Percentiles rank a stretch among this genome's conserved stretches.
Evolutionary conservation across 2,888 invertebrate species (phyloP).

Genomic region (Litoditis marina): DNA sequence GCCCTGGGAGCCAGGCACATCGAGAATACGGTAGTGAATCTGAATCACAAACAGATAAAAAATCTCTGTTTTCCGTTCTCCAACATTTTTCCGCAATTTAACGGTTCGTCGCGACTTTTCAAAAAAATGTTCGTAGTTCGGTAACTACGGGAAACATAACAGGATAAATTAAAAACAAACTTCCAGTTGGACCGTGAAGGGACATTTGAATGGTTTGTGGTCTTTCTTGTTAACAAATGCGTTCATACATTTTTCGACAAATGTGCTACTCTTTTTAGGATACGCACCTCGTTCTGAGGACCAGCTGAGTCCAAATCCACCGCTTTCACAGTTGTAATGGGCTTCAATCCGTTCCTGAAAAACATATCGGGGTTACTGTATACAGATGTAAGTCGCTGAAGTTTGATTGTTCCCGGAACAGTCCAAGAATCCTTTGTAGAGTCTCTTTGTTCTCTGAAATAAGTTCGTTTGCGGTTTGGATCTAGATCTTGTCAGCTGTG

Average conservation of each 20-base stretch:
- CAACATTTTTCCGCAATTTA: not conserved
- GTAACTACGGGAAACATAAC: no score
- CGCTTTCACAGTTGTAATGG: constrained; percentile 52
- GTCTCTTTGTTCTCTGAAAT: no score
- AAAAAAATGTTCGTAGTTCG: not conserved
- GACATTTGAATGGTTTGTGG: no score
- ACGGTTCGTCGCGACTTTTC: not conserved
- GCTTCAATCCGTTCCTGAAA: constrained; percentile 32
- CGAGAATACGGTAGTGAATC: constrained; percentile 56
- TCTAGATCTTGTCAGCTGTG: no score
- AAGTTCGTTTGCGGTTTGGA: no score
- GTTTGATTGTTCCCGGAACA: no score
- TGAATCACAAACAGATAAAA: constrained; percentile 14
- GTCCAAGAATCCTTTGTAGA: no score
- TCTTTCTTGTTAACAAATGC: no score
- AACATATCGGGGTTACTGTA: not conserved
- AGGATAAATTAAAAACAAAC: no score
- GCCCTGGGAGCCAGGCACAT: constrained; percentile 34
- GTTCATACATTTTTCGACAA: no score
- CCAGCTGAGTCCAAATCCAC: constrained; percentile 53
- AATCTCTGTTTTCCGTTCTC: not conserved
- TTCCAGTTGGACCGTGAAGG: no score
- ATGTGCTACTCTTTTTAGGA: not conserved
- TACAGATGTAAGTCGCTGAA: not conserved
- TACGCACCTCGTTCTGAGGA: constrained; percentile 53